Evolutionary conservation across 2,797 vertebrate species (phyloP), one percentile per base, ranked within the genome.

Genomic region (Prionace glauca): DNA sequence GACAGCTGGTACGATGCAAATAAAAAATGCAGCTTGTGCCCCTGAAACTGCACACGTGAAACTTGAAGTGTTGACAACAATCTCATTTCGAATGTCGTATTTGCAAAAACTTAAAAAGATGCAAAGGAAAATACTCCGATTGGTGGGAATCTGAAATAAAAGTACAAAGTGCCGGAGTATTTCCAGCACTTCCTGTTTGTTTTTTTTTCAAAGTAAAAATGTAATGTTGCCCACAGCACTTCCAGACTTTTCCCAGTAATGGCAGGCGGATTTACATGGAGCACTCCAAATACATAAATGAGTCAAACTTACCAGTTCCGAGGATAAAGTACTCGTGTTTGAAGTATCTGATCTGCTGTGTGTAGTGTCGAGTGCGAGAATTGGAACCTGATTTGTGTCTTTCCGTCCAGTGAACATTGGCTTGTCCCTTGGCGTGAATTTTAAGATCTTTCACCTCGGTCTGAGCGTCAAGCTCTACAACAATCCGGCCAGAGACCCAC

Each of bases 351-450:
- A 56, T 10, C 29, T 3, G 0, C 29, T 95, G 41, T 10, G 26
- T 32, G 71, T 95, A 95, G 22, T 20, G 18, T 16, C 69, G 69
- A 29, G 41, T 95, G 0, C 24, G 14, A 0, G 93, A 72, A 11
- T 77, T 77, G 41, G 41, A 29, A 12, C 71, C 71, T 2, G 81
- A 84, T 8, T 1, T 29, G 24, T 95, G 45, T 8, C 7, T 50
- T 29, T 95, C 90, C 0, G 45, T 32, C 93, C 93, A 95, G 71
- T 56, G 93, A 3, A 95, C 93, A 26, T 56, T 32, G 3, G 41
- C 93, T 16, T 95, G 26, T 24, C 93, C 93, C 32, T 74, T 95
- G 5, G 71, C 69, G 67, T 95, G 93, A 26, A 95, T 56, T 95
- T 56, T 77, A 26, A 95, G 45, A 74, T 29, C 36, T 74, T 74